phyloP scores from a whole-genome alignment of 2,113 vertebrate species.

The Gasterosteus nipponicus region DNA sequence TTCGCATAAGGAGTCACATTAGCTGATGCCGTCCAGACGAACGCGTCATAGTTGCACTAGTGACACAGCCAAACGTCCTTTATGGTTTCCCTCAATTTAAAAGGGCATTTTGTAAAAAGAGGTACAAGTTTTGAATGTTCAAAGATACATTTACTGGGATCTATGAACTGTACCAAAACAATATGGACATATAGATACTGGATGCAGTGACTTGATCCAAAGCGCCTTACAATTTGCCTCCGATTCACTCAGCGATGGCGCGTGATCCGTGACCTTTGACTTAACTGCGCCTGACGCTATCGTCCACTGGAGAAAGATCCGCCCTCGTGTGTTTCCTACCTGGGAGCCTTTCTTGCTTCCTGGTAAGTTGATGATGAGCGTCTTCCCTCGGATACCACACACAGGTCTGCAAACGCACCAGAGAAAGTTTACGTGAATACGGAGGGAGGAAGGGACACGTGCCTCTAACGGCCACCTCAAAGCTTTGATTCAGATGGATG shows the following conservation, averaged over 20 bases:
- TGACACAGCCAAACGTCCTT: neutral
- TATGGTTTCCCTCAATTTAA: neutral
- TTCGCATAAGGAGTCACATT: neutral
- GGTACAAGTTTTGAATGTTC: neutral
- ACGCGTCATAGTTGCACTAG: neutral
- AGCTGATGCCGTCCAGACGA: neutral
- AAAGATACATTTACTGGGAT: neutral
- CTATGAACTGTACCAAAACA: no score
- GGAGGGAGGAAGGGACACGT: neutral
- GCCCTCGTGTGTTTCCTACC: slow-evolving; percentile 81
- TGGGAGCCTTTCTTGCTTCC: slow-evolving; percentile 99
- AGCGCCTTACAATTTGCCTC: neutral
- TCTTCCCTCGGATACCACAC: slow-evolving; percentile 98
- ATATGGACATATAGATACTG: neutral
- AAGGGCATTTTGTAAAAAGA: neutral
- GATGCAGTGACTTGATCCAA: neutral
- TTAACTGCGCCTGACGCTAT: neutral
- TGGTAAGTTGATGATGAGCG: slow-evolving; percentile 98
- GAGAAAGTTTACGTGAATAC: neutral
- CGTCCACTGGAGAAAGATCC: neutral
- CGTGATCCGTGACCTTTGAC: neutral
- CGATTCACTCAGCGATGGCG: neutral
- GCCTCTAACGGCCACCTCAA: neutral
- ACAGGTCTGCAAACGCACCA: slow-evolving; percentile 86
- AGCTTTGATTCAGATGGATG: neutral